Evolutionary conservation across 2,888 invertebrate genomes (phyloP), one percentile per base, ranked within the genome.

Genomic region (Oscheius sp.): DNA sequence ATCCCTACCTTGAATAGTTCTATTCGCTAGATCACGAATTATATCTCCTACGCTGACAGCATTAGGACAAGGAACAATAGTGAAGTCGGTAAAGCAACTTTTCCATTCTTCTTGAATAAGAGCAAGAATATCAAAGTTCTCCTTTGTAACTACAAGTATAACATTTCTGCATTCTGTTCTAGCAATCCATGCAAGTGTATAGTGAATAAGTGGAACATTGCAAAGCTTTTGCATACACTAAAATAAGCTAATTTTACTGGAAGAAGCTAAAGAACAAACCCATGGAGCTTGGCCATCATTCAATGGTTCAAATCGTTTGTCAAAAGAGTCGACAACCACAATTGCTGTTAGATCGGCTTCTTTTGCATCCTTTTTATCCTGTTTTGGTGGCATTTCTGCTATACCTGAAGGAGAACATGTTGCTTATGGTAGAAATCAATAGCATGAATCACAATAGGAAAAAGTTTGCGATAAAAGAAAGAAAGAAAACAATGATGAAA

Each of bases 1-100:
- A 13, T 25, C 46, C 41, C n/a, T 58, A 74, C 74, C 73, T 18
- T 69, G 77, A 29, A 86, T 68, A 2, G 85, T 69, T 49, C 75
- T 76, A 27, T 69, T 75, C 13, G 81, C 79, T 18, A 86, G 58
- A 68, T 85, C 84, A 29, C 86, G 72, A 63, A 86, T 66, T 23
- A 81, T 77, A 66, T 86, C 85, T 6, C 86, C 86, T 23, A 85
- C 70, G 49, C 75, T 84, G 23, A 70, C 72, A 1, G 75, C 74
- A 41, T 76, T 76, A 16, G 75, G 74, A 35, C 78, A 77, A 21
- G 52, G 41, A 43, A 78, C 35, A 23, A 76, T 46, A 0, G 53
- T 46, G n/a, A 80, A 68, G 13, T 76, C 69, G 0, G 55, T 71
- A 68, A 81, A 81, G 12, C 53, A 66, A 9, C 16, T 18, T 23